These are phyloP conservation scores for Microtus ochrogaster DNA, from an alignment of 2,113 vertebrate species.

Conservation along the genomic window DNA sequence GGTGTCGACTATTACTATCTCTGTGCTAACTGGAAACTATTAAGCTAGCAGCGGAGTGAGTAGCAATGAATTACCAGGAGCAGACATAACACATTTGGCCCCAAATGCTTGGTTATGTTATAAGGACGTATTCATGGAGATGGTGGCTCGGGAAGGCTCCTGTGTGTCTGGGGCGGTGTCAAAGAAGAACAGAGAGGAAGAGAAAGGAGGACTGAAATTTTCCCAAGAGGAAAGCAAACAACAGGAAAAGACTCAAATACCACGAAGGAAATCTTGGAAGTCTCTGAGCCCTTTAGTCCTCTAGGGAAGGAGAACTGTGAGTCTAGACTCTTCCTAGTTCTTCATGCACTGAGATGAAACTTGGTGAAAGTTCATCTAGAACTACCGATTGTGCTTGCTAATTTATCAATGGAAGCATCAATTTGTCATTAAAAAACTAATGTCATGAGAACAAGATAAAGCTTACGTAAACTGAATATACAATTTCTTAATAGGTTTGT, in stretches of 20 bases:
- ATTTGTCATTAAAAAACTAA: neutral
- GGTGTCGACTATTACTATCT: neutral
- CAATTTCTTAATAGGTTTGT: constrained; percentile 25
- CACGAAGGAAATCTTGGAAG: constrained; percentile 25
- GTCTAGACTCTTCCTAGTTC: neutral
- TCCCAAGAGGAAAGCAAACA: constrained; percentile 56
- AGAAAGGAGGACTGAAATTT: constrained; percentile 43
- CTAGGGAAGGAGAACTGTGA: neutral
- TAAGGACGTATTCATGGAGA: neutral
- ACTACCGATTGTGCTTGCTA: neutral
- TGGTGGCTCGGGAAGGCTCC: neutral
- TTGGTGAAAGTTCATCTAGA: constrained; percentile 33
- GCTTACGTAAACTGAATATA: neutral
- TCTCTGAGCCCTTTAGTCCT: neutral
- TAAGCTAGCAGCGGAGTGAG: neutral
- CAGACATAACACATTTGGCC: constrained; percentile 23
- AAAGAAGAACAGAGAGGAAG: constrained; percentile 16
- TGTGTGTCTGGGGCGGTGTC: neutral
- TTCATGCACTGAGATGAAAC: neutral
- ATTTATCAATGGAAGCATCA: neutral
- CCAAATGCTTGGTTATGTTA: constrained; percentile 26
- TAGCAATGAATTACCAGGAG: constrained; percentile 49
- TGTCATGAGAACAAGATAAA: constrained; percentile 28
- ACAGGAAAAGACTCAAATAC: constrained; percentile 38
- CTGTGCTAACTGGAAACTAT: neutral